Evolutionary conservation across 2,113 vertebrate genomes (phyloP).

Genomic region (Panthera tigris): DNA sequence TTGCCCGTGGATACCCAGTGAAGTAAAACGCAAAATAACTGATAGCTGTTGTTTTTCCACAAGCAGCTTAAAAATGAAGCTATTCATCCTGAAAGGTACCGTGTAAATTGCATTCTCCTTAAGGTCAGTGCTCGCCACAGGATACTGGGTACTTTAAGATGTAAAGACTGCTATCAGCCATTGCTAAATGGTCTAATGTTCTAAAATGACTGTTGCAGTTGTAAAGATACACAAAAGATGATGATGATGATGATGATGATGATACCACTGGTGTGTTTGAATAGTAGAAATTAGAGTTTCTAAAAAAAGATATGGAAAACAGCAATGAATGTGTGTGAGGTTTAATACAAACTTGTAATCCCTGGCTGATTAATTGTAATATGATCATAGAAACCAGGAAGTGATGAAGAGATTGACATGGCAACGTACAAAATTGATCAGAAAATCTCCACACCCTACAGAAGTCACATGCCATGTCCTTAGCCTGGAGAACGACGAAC

Average conservation of each 20-base stretch:
- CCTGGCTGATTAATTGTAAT: not conserved
- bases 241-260: not conserved
- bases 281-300: not conserved
- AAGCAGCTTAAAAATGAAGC: not conserved
- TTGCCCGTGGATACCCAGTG: not conserved
- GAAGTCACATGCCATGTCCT: not conserved
- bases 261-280: not conserved
- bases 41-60: not conserved
- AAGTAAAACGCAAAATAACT: constrained; percentile 53
- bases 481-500: not conserved
- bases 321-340: not conserved
- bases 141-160: not conserved
- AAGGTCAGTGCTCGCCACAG: not conserved
- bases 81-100: not conserved
- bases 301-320: not conserved
- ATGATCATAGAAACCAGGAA: not conserved
- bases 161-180: not conserved
- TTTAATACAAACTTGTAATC: not conserved
- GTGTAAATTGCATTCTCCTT: not conserved
- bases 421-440: not conserved
- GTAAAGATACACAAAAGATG: not conserved
- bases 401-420: not conserved
- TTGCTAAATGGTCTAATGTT: not conserved
- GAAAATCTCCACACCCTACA: not conserved
- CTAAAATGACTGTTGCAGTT: not conserved